Conservation (phyloP, 2,888 invertebrate species). For the Diloba caeruleocephala region DNA sequence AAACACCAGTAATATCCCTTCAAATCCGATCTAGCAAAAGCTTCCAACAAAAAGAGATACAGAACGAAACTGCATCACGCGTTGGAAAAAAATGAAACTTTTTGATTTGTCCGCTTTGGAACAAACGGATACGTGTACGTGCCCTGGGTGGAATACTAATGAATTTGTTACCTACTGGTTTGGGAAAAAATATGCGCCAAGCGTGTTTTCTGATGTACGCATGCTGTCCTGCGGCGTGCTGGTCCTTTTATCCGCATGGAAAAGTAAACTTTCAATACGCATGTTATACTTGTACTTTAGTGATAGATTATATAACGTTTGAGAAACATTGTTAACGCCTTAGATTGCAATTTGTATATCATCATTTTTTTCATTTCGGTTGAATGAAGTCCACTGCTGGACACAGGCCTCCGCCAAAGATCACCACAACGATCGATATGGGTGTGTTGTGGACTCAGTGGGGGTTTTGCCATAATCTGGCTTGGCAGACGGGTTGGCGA, state of each 20-base stretch:
- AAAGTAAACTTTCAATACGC: neutral
- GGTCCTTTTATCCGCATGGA: neutral
- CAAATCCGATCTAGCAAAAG: slow-evolving; percentile 16
- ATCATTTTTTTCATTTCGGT: too few relatives aligned
- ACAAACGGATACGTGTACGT: slow-evolving; percentile 49
- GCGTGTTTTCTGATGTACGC: slow-evolving; percentile 38
- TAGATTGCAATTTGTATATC: too few relatives aligned
- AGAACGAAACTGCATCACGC: slow-evolving; percentile 43
- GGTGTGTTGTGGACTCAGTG: too few relatives aligned
- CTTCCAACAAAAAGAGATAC: slow-evolving; percentile 35
- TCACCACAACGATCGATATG: too few relatives aligned
- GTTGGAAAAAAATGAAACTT: slow-evolving; percentile 52
- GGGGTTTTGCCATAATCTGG: too few relatives aligned
- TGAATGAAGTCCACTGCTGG: too few relatives aligned
- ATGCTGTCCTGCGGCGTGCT: slow-evolving; percentile 28
- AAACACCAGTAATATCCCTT: slow-evolving; percentile 32
- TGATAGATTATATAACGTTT: too few relatives aligned
- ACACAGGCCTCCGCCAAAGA: too few relatives aligned
- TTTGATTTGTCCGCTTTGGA: slow-evolving; percentile 59
- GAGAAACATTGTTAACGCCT: too few relatives aligned
- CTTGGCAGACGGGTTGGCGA: too few relatives aligned
- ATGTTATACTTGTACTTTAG: slow-evolving; percentile 4
- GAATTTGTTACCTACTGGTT: slow-evolving; percentile 64
- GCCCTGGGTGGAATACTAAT: slow-evolving; percentile 68
- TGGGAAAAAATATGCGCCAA: slow-evolving; percentile 48